Conservation (phyloP, 2,888 invertebrate genomes). For the Nemapogon koenigi region DNA sequence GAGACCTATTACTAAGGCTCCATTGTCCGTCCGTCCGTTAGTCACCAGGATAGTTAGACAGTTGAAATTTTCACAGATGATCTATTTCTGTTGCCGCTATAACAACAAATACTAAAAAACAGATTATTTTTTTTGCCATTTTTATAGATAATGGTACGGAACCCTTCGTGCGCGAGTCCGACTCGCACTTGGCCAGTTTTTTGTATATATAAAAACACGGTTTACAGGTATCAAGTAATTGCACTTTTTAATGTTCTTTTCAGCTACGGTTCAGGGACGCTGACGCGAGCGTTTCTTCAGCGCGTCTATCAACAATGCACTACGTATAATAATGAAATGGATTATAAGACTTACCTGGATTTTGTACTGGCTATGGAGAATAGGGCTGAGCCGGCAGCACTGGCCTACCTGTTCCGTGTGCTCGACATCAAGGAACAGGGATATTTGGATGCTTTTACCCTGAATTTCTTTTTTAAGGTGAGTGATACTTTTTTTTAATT, state of each 20-base stretch:
- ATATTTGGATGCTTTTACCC: slow-evolving; percentile 86
- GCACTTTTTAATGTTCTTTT: slow-evolving; percentile 10
- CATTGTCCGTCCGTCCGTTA: too few species aligned
- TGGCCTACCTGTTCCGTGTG: slow-evolving; percentile 90
- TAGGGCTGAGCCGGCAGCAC: slow-evolving; percentile 86
- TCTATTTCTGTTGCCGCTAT: too few species aligned
- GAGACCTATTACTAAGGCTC: too few species aligned
- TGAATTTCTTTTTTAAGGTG: slow-evolving; percentile 92
- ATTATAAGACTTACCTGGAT: slow-evolving; percentile 96
- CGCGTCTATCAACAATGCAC: slow-evolving; percentile 94
- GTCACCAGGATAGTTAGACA: too few species aligned
- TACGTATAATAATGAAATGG: slow-evolving; percentile 95
- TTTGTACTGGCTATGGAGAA: slow-evolving; percentile 94
- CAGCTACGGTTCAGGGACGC: slow-evolving; percentile 88
- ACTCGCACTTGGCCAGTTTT: too few species aligned
- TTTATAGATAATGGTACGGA: too few species aligned
- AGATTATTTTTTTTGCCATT: too few species aligned
- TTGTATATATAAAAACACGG: too few species aligned
- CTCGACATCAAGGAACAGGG: slow-evolving; percentile 89
- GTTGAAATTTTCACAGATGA: too few species aligned
- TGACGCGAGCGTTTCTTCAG: slow-evolving; percentile 90
- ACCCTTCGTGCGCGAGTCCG: too few species aligned
- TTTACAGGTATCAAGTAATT: too few species aligned
- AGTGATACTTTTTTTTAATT: slow-evolving; percentile 13
- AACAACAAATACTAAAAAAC: too few species aligned